phyloP scores from a whole-genome alignment of 2,888 invertebrate genomes.

The Plebejus melissa region DNA sequence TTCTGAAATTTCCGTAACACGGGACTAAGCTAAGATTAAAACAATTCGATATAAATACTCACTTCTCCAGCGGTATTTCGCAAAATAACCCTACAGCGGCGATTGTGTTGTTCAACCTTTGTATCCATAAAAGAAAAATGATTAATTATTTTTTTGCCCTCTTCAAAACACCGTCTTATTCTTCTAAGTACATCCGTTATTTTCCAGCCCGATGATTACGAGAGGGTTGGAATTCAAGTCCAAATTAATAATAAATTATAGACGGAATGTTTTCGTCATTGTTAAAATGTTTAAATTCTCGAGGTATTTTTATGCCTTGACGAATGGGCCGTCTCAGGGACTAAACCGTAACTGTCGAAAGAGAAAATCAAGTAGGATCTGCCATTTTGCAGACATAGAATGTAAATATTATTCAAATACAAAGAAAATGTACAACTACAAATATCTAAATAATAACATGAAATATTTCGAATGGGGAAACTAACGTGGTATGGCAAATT shows the following conservation, averaged over 20 bases:
- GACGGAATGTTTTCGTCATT: conserved; percentile 45
- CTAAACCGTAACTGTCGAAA: not conserved
- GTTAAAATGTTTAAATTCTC: conserved; percentile 26
- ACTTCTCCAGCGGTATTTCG: conserved; percentile 38
- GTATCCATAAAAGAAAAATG: conserved; percentile 68
- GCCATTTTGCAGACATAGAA: not conserved
- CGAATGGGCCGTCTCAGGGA: not conserved
- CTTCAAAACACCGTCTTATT: conserved; percentile 76
- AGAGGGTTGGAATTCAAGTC: conserved; percentile 66
- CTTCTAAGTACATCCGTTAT: conserved; percentile 77
- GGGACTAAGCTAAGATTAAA: conserved; percentile 29
- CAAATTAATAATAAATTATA: conserved; percentile 73
- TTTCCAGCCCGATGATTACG: conserved; percentile 73
- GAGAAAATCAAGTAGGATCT: not conserved
- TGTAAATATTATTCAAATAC: not conserved
- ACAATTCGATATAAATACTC: conserved; percentile 20
- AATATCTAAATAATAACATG: not conserved
- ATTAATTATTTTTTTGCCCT: conserved; percentile 76
- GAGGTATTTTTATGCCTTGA: not conserved
- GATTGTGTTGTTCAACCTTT: conserved; percentile 73
- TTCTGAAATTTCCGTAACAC: conserved; percentile 38
- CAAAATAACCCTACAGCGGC: conserved; percentile 64
- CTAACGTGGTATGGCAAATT: conserved; percentile 43
- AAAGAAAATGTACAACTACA: not conserved
- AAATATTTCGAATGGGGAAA: not conserved